phyloP scores from a whole-genome alignment of 1,140 invertebrate genomes.

The Holotrichia oblita region DNA sequence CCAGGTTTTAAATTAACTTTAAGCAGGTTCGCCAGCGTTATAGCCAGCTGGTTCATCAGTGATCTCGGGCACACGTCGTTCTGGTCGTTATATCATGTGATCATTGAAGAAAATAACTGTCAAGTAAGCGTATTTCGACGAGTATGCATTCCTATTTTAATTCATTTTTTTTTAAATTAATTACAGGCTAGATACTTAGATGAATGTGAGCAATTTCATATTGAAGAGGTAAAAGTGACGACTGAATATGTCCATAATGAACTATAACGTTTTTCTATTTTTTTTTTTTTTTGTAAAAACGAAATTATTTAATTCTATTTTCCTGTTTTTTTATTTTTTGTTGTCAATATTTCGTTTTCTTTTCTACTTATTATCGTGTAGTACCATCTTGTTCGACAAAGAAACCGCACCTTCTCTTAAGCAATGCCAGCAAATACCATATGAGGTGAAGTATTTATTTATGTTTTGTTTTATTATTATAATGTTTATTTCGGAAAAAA shows the following conservation, averaged over 20 bases:
- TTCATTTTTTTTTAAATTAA: conserved; percentile 47
- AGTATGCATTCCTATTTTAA: neutral
- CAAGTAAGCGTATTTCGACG: conserved; percentile 58
- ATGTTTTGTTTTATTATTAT: no score
- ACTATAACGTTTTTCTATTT: conserved; percentile 62
- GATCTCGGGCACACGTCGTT: conserved; percentile 66
- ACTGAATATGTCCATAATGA: conserved; percentile 83
- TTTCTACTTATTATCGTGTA: no score
- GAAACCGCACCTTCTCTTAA: no score
- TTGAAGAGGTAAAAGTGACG: conserved; percentile 81
- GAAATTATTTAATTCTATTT: no score
- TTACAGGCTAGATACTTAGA: conserved; percentile 75
- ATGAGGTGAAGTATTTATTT: no score
- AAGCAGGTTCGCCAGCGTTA: conserved; percentile 77
- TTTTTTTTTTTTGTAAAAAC: no score
- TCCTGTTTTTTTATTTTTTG: no score
- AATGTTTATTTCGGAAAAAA: no score
- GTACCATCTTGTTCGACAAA: no score
- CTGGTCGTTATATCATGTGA: conserved; percentile 67
- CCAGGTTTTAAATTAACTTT: conserved; percentile 71
- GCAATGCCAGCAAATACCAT: no score
- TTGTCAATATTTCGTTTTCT: no score
- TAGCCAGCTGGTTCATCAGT: conserved; percentile 74
- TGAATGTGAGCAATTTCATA: conserved; percentile 78
- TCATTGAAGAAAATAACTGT: conserved; percentile 66